Evolutionary conservation across 1,140 invertebrate species (phyloP), one percentile per base, ranked within the genome.

Genomic region (Drosophila tani): DNA sequence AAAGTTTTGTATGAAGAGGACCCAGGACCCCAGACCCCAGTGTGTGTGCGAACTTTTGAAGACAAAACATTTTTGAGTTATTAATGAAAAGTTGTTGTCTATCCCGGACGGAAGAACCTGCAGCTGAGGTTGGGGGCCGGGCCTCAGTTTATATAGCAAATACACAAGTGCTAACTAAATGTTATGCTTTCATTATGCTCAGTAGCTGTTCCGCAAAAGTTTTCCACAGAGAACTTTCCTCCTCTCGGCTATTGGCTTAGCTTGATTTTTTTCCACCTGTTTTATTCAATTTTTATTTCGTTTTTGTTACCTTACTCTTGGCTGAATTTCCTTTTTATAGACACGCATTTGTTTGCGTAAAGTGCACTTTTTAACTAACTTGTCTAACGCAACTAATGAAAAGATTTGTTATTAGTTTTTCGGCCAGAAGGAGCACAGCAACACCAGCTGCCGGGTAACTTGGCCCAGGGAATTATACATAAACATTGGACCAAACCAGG

Each of bases 361-460:
- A 87, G 84, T 88, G 85, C 84, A 88, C 73, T 87, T 88, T 83
- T 90, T 90, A 88, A 88, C 85, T 84, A 88, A 84, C 85, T 90
- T 88, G 84, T 88, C 84, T 88, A 88, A 88, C 58, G 84, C 78
- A 88, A 90, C 84, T 88, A 88, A 88, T 88, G 84, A 88, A 88
- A 88, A 84, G 85, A 90, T 90, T 88, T 88, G 85, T 90, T 88
- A 88, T 88, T 88, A 84, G 85, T 84, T 87, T 87, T 87, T 77
- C 50, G 66, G 67, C 64, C 67, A 74, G 65, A 19, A 21, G 40
- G 15, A 41, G 76, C 2, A 47, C 2, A 47, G 21, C 81, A 81
- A 78, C 73, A 75, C 29, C 58, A 64, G 35, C 47, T 29, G 6
- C 27, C 27, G 6, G 56, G 38, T 69, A 78, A 78, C 82, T 81